Base-by-base conservation (phyloP, 2,888 invertebrate species). In the Capitulum mitella region DNA sequence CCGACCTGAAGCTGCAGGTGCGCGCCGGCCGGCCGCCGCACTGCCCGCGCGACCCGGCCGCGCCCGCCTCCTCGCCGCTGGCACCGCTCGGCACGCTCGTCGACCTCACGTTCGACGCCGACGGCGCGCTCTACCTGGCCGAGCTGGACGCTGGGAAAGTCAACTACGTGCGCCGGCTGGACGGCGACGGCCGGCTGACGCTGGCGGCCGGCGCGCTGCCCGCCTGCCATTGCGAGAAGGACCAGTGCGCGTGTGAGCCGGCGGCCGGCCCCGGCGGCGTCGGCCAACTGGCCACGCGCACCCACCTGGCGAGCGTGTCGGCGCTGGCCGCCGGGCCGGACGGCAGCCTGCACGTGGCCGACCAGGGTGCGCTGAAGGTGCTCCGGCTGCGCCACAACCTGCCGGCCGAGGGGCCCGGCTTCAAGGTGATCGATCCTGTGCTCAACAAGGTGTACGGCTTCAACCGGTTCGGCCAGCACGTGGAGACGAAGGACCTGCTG, bases 261-360 rank as follows among this genome's bases (percentile, higher is more conserved):
- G 80, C 80, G 32, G 32, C 19, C 16, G 78, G 78, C 14, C 34
- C 51, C 8, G 37, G 61, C 64, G 61, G 22, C 2, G 43, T 22
- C 3, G n/a, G 19, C 6, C 19, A 37, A n/a, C 46, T 86, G 22
- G 86, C 86, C 26, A 84, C 85, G 51, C 85, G 86, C 81, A 85
- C 86, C 19, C 82, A 85, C 80, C 84, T 87, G 78, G 84, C 85
- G 79, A 84, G 85, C 26, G 84, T 87, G 29, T 83, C 83, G 0
- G 95, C 98, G 5, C 87, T 99, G 79, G 94, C 98, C 1, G 94
- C 95, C 34, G 97, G 96, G 43, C 93, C 97, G 26, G 98, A 99
- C 86, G 99, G 99, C 58, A 95, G 95, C 83, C 89, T 99, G 77
- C 98, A 97, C 85, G 95, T 98, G 26, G 98, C 97, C 26, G 98